Evolutionary conservation across 2,113 vertebrate genomes (phyloP), one percentile per base, ranked within the genome.

Genomic region (Alces alces): DNA sequence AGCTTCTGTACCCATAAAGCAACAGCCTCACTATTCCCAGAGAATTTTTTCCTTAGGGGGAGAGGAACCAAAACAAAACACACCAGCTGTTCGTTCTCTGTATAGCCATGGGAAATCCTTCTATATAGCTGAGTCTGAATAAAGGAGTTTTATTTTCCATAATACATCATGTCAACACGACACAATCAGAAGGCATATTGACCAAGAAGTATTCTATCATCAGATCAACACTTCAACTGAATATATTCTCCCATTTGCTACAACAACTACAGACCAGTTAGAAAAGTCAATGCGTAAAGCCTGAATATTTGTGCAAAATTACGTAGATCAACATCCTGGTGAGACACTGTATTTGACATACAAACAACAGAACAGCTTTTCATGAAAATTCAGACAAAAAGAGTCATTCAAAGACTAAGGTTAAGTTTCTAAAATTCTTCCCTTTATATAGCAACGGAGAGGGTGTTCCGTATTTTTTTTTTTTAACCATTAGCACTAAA

Each of bases 201-300:
- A 82, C 78, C n/a, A 66, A 19, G 28, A 85, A 92, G n/a, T 52
- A n/a, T 47, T 86, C 64, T 50, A 85, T 89, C 78, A 93, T 91
- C 64, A 61, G 47, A 70, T 96, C 84, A 94, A 47, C 87, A 87
- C 79, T 95, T 79, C 73, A 80, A 79, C 13, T 30, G 52, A 52
- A 95, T 94, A 83, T 61, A 91, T 43, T 93, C 94, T 91, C 86
- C n/a, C 43, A 19, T 64, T 95, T 92, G 91, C 27, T 52, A 82
- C 57, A 61, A 89, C 21, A 45, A 57, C 47, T 87, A 23, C 28
- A 90, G 70, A 47, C 36, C 47, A 66, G 45, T 94, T 43, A 88
- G 76, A 86, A 55, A 30, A 89, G 78, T 28, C 93, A 89, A 82
- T 1, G 17, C 27, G 64, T 66, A 64, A 88, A 82, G 39, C 7